These are phyloP conservation scores for Heteronetta atricapilla DNA, from an alignment of 2,113 vertebrate genomes.

Conservation along the genomic window DNA sequence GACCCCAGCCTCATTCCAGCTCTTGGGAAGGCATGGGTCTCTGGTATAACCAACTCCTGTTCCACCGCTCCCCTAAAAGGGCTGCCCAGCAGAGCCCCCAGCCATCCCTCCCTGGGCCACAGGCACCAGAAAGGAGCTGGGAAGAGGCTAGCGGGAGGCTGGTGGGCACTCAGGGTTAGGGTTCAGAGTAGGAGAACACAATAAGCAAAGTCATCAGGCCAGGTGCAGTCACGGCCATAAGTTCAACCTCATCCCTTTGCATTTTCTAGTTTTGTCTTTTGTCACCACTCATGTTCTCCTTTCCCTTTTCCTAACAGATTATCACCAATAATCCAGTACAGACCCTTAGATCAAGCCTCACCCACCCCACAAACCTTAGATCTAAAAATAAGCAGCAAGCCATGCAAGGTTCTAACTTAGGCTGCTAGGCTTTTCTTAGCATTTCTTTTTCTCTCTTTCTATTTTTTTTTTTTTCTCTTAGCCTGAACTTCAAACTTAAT, in stretches of 20 bases:
- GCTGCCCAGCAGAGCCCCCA: background rate
- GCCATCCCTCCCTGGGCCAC: accelerated
- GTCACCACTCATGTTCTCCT: accelerated
- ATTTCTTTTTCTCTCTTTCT: background rate
- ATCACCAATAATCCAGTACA: background rate
- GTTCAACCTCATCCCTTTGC: background rate
- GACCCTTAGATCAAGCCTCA: background rate
- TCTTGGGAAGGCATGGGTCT: background rate
- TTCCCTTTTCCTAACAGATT: background rate
- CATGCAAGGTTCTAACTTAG: background rate
- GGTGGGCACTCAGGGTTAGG: accelerated
- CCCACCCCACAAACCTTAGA: background rate
- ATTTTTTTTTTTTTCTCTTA: background rate
- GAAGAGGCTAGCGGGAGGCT: background rate
- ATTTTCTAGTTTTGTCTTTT: background rate
- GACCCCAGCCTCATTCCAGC: background rate
- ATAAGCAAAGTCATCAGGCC: background rate
- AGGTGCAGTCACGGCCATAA: background rate
- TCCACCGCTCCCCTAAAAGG: accelerated
- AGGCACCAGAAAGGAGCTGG: background rate
- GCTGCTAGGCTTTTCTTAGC: background rate
- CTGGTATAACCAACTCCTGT: background rate
- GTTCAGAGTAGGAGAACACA: background rate
- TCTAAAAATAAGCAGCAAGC: background rate
- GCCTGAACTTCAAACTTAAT: constrained; percentile 19